Base-by-base conservation (phyloP, 2,113 vertebrate genomes). In the Chaetura pelagica region DNA sequence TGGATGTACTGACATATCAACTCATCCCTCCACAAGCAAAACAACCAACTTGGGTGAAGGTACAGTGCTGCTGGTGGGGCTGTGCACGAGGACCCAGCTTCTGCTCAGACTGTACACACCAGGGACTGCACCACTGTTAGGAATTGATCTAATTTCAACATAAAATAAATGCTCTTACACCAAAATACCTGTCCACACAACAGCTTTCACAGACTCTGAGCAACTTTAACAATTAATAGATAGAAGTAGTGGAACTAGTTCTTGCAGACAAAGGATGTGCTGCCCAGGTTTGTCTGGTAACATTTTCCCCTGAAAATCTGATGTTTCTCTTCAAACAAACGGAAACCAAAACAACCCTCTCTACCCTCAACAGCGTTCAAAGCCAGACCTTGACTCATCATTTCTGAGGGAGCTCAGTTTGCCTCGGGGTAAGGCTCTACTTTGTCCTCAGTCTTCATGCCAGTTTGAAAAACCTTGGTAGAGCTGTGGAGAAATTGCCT, bases 41-140 rank as follows among this genome's bases (percentile, higher is more conserved):
- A 49, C 26, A 52, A 12, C 38, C 1, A 0, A 7, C 26, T n/a
- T 0, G 0, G 13, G 46, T 44, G 13, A 49, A 58, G 62, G 46
- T 20, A 20, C 29, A 22, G 35, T 2, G 10, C 59, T 73, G 34
- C 40, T 57, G 63, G 35, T 27, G 40, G 42, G 54, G 79, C 63
- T 72, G 38, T 2, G 1, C 26, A 51, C 12, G 38, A 1, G 4
- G 44, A 42, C 6, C 1, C 3, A 38, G 72, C 59, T 62, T 11
- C 32, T 77, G 23, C 54, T 81, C 2, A 2, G 38, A 34, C 74
- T 22, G 15, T 5, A 16, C n/a, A 14, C 1, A 55, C 7, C 16
- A n/a, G 74, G 32, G 34, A 12, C 29, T 24, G 32, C 46, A 7
- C 63, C 8, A 3, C 38, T 79, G 49, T 35, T 15, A 52, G 51